phyloP scores from a whole-genome alignment of 2,888 invertebrate species.

The Ceraclea dissimilis region DNA sequence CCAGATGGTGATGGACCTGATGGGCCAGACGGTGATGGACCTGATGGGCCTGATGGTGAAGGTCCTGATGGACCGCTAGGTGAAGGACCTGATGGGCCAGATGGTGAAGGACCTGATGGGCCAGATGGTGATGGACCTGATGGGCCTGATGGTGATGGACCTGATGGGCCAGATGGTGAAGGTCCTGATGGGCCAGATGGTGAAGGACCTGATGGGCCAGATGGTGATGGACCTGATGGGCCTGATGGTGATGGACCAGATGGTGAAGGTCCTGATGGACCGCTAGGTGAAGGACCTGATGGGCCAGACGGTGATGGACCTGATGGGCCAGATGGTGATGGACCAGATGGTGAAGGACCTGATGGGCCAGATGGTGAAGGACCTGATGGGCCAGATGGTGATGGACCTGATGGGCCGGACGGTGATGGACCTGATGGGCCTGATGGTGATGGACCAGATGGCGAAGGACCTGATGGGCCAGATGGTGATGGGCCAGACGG shows the following conservation, averaged over 20 bases:
- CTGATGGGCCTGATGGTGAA: too few relatives aligned
- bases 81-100: too few relatives aligned
- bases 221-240: not conserved
- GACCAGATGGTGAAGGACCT: not conserved
- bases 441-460: not conserved
- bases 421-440: not conserved
- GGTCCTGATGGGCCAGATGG: not conserved
- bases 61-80: too few relatives aligned
- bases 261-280: not conserved
- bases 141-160: not conserved
- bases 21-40: too few relatives aligned
- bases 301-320: not conserved
- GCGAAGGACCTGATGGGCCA: not conserved
- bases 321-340: not conserved
- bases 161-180: not conserved
- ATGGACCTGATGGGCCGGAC: not conserved
- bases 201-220: not conserved
- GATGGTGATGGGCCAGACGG: not conserved
- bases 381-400: not conserved
- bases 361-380: not conserved
- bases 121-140: not conserved
- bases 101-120: not conserved
- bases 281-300: not conserved
- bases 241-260: not conserved
- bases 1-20: too few relatives aligned